A percentile compares a stretch with the other conserved stretches of the same genome.
Evolutionary conservation across 2,888 invertebrate species (phyloP).

Genomic region (Tenthredo mesomela): DNA sequence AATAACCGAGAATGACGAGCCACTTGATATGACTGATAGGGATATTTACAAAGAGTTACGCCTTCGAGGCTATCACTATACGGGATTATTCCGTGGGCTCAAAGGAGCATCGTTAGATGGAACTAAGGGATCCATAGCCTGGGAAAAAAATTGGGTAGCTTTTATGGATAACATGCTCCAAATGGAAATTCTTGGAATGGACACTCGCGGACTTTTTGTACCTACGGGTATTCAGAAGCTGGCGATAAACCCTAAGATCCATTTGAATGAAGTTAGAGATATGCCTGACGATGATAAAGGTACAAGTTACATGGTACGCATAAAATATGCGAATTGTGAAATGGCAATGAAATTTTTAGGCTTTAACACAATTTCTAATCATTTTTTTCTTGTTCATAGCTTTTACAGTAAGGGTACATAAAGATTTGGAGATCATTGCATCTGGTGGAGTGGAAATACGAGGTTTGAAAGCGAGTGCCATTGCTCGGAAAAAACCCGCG

Average conservation of each 20-base stretch:
- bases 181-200: slow-evolving; percentile 86
- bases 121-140: slow-evolving; percentile 80
- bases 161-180: slow-evolving; percentile 95
- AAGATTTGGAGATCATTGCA: slow-evolving; percentile 74
- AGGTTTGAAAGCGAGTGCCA: slow-evolving; percentile 82
- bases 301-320: slow-evolving; percentile 57
- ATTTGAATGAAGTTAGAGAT: slow-evolving; percentile 68
- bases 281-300: slow-evolving; percentile 67
- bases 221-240: slow-evolving; percentile 88
- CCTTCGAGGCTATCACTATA: slow-evolving; percentile 77
- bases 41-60: slow-evolving; percentile 71
- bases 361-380: no score
- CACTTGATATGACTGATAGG: slow-evolving; percentile 77
- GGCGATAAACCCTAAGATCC: slow-evolving; percentile 83
- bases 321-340: no score
- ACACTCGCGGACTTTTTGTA: slow-evolving; percentile 85
- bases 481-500: slow-evolving; percentile 84
- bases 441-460: slow-evolving; percentile 82
- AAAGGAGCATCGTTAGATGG: slow-evolving; percentile 75
- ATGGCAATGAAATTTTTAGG: no score
- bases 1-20: neutral
- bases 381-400: no score
- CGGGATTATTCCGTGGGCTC: slow-evolving; percentile 83
- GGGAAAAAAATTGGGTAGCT: slow-evolving; percentile 92
- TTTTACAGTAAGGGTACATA: slow-evolving; percentile 74